These are phyloP conservation scores for Nasonovia ribisnigri DNA, from an alignment of 2,888 invertebrate genomes.

Conservation along the genomic window DNA sequence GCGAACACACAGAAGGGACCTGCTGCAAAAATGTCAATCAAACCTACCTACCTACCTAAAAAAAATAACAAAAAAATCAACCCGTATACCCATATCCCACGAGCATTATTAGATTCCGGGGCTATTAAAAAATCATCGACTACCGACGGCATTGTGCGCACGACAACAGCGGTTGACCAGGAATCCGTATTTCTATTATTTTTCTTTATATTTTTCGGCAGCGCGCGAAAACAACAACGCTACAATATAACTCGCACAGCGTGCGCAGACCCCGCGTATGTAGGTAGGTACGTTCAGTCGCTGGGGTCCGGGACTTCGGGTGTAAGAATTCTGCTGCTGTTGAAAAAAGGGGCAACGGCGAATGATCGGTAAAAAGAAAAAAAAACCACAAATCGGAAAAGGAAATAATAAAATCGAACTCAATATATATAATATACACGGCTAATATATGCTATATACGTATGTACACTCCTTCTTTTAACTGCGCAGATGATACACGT, in stretches of 20 bases:
- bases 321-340: not conserved
- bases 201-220: not conserved
- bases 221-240: not conserved
- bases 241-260: not conserved
- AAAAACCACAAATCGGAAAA: not conserved
- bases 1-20: not conserved
- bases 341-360: not conserved
- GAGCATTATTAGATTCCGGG: not conserved
- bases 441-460: not conserved
- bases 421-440: not conserved
- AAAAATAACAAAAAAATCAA: not conserved
- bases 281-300: not conserved
- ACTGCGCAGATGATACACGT: not conserved
- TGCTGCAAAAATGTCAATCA: slow-evolving; percentile 25
- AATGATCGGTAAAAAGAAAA: not conserved
- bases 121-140: slow-evolving; percentile 31
- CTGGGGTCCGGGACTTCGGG: not conserved
- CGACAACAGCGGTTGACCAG: not conserved
- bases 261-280: not conserved
- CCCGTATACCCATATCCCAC: not conserved
- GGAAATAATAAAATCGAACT: not conserved
- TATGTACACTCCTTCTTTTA: not conserved
- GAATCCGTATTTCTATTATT: slow-evolving; percentile 3
- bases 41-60: not conserved
- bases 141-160: not conserved